These are phyloP conservation scores for Cynocephalus volans DNA, from an alignment of 2,113 vertebrate species.

Conservation along the genomic window DNA sequence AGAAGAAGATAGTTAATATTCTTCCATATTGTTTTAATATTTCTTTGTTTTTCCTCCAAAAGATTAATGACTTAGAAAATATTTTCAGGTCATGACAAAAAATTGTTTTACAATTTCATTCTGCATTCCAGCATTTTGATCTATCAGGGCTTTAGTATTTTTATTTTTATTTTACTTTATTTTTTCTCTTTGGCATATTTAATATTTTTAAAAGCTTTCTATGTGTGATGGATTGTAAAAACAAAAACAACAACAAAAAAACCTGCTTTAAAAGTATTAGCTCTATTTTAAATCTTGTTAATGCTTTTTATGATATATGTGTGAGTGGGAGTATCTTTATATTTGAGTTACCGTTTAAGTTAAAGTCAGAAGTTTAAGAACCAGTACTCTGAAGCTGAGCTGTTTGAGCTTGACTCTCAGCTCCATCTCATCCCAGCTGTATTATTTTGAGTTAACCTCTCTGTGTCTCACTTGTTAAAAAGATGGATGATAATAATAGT, in stretches of 20 bases:
- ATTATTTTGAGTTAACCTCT: not conserved
- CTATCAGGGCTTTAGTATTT: not conserved
- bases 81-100: slow-evolving; percentile 27
- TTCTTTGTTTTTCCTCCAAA: not conserved
- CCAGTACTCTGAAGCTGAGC: not conserved
- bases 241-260: not conserved
- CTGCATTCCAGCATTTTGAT: not conserved
- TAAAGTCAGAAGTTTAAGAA: slow-evolving; percentile 12
- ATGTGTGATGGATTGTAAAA: not conserved
- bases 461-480: not conserved
- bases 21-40: not conserved
- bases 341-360: not conserved
- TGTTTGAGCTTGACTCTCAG: not conserved
- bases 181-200: too few relatives aligned
- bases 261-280: not conserved
- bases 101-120: slow-evolving; percentile 49
- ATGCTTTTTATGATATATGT: not conserved
- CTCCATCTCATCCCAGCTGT: not conserved
- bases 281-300: slow-evolving; percentile 38
- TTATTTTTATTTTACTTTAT: not conserved
- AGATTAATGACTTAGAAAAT: slow-evolving; percentile 24
- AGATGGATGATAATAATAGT: not conserved
- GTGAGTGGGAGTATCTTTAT: not conserved
- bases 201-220: not conserved
- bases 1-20: not conserved